phyloP scores from a whole-genome alignment of 2,888 invertebrate species.

The Lagria hirta region DNA sequence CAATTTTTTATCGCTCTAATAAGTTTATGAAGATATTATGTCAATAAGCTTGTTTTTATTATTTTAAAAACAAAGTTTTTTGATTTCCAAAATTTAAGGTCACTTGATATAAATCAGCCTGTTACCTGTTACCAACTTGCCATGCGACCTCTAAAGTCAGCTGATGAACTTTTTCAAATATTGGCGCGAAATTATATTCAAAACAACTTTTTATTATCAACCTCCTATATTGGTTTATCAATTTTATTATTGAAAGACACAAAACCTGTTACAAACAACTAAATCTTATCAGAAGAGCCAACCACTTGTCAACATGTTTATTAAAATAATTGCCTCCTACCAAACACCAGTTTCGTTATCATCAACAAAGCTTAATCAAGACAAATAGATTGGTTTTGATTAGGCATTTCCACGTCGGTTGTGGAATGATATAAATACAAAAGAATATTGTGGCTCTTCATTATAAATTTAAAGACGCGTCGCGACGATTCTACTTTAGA shows the following conservation, averaged over 20 bases:
- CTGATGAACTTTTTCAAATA: constrained; percentile 14
- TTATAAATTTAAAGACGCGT: constrained; percentile 21
- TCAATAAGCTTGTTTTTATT: too few species aligned
- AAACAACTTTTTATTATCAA: too few species aligned
- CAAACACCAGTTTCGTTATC: constrained; percentile 6
- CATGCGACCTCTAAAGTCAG: constrained; percentile 5
- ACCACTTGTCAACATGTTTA: too few species aligned
- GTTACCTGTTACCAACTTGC: too few species aligned
- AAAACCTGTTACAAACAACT: too few species aligned
- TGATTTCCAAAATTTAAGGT: too few species aligned
- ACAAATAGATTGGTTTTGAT: constrained; percentile 13
- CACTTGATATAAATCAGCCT: too few species aligned
- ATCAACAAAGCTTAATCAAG: constrained; percentile 8
- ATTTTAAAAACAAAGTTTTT: too few species aligned
- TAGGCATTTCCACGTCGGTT: constrained; percentile 14
- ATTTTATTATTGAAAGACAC: constrained; percentile 4
- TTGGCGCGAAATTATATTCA: constrained; percentile 15
- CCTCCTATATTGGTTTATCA: too few species aligned
- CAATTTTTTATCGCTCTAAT: too few species aligned
- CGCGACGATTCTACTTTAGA: constrained; percentile 22
- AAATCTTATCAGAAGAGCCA: too few species aligned
- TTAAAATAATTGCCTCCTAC: background rate
- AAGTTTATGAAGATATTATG: too few species aligned
- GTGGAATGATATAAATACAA: background rate
- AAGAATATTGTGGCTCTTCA: background rate